Conservation (phyloP, 2,888 invertebrate species). For the Leptothorax acervorum region DNA sequence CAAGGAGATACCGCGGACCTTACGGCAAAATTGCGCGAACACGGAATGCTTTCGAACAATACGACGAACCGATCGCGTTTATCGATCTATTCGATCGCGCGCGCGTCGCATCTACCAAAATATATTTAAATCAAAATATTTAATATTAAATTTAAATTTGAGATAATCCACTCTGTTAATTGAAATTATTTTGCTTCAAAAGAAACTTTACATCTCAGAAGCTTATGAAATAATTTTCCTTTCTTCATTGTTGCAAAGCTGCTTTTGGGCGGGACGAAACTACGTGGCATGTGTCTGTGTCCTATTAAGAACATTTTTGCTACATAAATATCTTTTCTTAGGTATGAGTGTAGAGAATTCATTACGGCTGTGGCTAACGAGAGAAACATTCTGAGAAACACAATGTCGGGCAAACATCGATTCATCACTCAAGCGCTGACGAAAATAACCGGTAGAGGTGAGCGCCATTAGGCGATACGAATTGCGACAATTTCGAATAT, state of each 20-base stretch:
- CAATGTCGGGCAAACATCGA: conserved; percentile 64
- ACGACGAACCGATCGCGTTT: neutral
- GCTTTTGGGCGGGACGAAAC: neutral
- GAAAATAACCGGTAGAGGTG: conserved; percentile 63
- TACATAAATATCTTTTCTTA: neutral
- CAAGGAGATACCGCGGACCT: conserved; percentile 65
- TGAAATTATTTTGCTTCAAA: neutral
- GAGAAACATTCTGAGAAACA: conserved; percentile 33
- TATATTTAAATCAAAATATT: neutral
- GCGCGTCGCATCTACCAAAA: neutral
- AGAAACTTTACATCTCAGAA: neutral
- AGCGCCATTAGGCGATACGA: conserved; percentile 76
- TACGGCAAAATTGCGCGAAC: conserved; percentile 61
- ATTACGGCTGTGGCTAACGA: conserved; percentile 2
- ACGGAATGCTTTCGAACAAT: conserved; percentile 43
- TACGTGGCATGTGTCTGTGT: neutral
- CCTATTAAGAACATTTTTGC: neutral
- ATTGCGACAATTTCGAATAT: conserved; percentile 81
- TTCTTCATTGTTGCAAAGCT: neutral
- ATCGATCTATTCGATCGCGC: neutral
- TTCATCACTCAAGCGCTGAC: conserved; percentile 64
- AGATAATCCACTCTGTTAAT: neutral
- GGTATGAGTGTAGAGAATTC: neutral
- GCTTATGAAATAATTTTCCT: neutral
- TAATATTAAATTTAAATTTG: neutral